Conservation (phyloP, 2,888 invertebrate genomes). For the Dynastes grantii region DNA sequence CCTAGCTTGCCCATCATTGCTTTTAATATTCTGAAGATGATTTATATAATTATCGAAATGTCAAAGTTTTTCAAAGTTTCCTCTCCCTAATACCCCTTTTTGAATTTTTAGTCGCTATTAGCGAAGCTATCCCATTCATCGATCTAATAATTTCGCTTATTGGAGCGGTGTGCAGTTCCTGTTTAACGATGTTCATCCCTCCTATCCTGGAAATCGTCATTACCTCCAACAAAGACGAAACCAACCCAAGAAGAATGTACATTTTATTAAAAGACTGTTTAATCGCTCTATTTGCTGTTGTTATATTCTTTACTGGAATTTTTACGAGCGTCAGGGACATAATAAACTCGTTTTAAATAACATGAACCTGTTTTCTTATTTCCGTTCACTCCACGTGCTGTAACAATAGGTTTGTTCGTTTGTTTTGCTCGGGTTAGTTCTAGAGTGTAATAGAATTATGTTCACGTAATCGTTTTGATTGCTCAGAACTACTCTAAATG, state of each 20-base stretch:
- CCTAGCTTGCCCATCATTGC: too few relatives aligned
- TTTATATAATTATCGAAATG: too few relatives aligned
- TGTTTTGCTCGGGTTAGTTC: too few relatives aligned
- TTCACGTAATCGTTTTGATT: too few relatives aligned
- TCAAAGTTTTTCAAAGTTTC: too few relatives aligned
- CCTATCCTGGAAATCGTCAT: constrained; percentile 40
- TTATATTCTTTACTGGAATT: constrained; percentile 44
- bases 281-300: constrained; percentile 26
- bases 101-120: constrained; percentile 80
- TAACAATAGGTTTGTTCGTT: neutral
- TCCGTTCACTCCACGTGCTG: neutral
- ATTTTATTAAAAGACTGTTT: constrained; percentile 35
- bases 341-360: constrained; percentile 40
- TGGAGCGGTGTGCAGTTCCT: constrained; percentile 75
- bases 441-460: too few relatives aligned
- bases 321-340: constrained; percentile 45
- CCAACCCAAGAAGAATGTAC: neutral
- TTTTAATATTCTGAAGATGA: too few relatives aligned
- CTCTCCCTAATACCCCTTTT: neutral
- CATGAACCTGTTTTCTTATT: neutral
- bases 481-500: too few relatives aligned
- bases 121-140: constrained; percentile 89
- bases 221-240: constrained; percentile 9
- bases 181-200: constrained; percentile 42
- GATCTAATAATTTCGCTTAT: constrained; percentile 92